phyloP scores from a whole-genome alignment of 2,797 vertebrate genomes.

The Anolis apletophallus region DNA sequence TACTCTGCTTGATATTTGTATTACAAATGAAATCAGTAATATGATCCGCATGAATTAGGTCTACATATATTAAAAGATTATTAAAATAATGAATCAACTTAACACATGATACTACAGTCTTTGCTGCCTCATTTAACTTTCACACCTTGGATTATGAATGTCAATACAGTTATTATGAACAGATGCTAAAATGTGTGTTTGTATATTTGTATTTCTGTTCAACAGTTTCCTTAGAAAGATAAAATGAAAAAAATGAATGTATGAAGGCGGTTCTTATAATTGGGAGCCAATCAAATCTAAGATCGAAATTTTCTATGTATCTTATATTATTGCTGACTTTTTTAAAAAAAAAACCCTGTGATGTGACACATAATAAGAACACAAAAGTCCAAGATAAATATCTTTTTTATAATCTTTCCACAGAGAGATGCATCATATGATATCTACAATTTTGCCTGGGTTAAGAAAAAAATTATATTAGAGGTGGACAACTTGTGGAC shows the following conservation, averaged over 20 bases:
- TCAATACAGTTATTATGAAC: slow-evolving; percentile 1
- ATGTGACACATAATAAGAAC: not conserved
- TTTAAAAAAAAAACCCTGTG: not conserved
- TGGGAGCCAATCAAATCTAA: not conserved
- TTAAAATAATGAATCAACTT: not conserved
- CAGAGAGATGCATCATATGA: not conserved
- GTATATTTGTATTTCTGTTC: not conserved
- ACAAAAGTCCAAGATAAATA: not conserved
- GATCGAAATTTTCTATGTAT: not conserved
- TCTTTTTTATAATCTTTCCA: not conserved
- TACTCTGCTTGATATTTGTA: not conserved
- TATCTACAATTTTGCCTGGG: not conserved
- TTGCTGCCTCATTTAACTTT: slow-evolving; percentile 16
- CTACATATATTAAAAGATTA: not conserved
- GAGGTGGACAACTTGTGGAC: not conserved
- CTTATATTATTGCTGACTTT: not conserved
- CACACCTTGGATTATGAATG: slow-evolving; percentile 15
- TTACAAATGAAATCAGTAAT: slow-evolving; percentile 6
- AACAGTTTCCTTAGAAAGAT: not conserved
- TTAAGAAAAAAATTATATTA: not conserved
- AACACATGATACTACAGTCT: not conserved
- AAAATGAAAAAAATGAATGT: not conserved
- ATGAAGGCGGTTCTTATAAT: not conserved
- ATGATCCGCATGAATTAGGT: not conserved
- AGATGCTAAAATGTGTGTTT: slow-evolving; percentile 21